Evolutionary conservation across 2,888 invertebrate genomes (phyloP).

Genomic region (Poecilobothrus nobilitatus): DNA sequence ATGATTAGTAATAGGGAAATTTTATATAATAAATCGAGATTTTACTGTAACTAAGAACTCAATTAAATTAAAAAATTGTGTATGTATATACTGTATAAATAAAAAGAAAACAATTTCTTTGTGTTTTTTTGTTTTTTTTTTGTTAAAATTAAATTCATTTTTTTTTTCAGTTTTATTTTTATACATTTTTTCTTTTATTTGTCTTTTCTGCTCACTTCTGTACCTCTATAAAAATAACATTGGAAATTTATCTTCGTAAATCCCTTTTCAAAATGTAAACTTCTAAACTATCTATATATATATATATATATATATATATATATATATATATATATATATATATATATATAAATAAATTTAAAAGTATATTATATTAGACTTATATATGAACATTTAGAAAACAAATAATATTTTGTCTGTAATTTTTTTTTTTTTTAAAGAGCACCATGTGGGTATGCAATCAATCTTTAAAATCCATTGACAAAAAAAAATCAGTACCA

Average conservation of each 20-base stretch:
- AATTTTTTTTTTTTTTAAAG: neutral
- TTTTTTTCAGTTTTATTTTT: neutral
- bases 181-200: too few relatives aligned
- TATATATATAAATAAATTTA: too few relatives aligned
- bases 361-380: neutral
- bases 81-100: too few relatives aligned
- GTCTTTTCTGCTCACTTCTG: neutral
- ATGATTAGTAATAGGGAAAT: too few relatives aligned
- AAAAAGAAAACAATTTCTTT: too few relatives aligned
- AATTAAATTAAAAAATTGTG: too few relatives aligned
- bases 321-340: neutral
- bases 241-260: constrained; percentile 2
- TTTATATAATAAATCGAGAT: too few relatives aligned
- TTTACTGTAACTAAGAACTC: too few relatives aligned
- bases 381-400: neutral
- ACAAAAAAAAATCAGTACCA: neutral
- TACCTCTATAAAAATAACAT: neutral
- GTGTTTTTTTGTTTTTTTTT: neutral
- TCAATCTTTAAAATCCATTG: constrained; percentile 1
- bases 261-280: neutral
- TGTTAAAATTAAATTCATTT: neutral
- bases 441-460: neutral
- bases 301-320: neutral
- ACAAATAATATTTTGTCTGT: constrained; percentile 3
- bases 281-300: too few relatives aligned